Evolutionary conservation across 2,888 invertebrate species (phyloP), one percentile per base, ranked within the genome.

Genomic region (Eucera pruinosa): DNA sequence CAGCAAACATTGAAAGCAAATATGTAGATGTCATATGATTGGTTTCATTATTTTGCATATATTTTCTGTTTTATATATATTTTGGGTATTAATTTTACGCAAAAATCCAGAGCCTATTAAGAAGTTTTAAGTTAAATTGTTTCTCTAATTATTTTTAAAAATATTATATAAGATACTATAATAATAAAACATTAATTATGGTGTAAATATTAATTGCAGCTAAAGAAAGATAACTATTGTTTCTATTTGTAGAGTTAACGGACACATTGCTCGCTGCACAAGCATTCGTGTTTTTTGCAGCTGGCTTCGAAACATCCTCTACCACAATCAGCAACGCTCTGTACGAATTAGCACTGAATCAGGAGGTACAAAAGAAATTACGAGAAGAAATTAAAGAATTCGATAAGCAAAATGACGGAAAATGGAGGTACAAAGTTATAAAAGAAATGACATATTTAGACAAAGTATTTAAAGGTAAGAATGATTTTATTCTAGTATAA

Each of bases 401-500:
- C 23, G 69, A 83, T 36, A 60, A 55, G 0, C 87, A 88, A 61
- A 86, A 88, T 60, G 80, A 89, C 2, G 92, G 91, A 1, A 78
- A 87, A 13, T 78, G 93, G 2, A 91, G 88, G 0, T 93, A 93
- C 69, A 93, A 93, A 25, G 85, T 88, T 2, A 75, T 93, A 2
- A 89, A 90, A 50, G 88, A 91, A 36, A 90, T 93, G 92, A 85
- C 89, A 6, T 93, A 93, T 78, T 82, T 93, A 69, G 91, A 93
- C 68, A 90, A 89, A 87, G 91, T 93, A 0, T 86, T 92, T 30
- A 84, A 85, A 74, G 92, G 92, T 92, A 69, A 69, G 71, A 89
- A 9, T 67, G 7, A 33, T 87, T 11, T 75, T 93, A 4, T n/a
- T n/a, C n/a, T n/a, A n/a, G n/a, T n/a, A n/a, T n/a, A n/a, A n/a